Base-by-base conservation (phyloP, 2,888 invertebrate genomes). In the Habroteleia sp. region DNA sequence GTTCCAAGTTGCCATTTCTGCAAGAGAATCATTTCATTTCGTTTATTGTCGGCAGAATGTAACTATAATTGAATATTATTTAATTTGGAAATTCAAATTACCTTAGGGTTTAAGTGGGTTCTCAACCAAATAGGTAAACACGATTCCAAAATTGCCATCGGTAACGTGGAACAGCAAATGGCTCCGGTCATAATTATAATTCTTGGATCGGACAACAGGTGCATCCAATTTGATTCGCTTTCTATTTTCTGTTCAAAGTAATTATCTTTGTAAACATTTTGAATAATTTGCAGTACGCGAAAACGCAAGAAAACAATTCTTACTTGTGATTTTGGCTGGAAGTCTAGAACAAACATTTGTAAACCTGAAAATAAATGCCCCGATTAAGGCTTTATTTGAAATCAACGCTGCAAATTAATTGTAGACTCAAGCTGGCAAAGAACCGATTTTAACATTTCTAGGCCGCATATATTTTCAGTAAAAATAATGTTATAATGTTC, bases 121-220 rank as follows among this genome's bases (percentile, higher is more conserved):
- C 94, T 91, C 31, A 96, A 88, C 95, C 96, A 96, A 81, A 95
- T 92, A 0, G 96, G 96, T 8, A 96, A 89, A 72, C 95, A 95
- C 0, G 96, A 94, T 84, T 96, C 96, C 77, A 96, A 86, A 76
- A 95, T 92, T 0, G 96, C 94, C 93, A 96, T 94, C 0, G 95
- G 92, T 7, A 94, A 93, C 0, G 96, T 95, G 7, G 95, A 94
- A 20, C 94, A 89, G 89, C 94, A 94, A 76, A 96, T 94, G 1
- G 94, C 93, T 48, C 93, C 91, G 3, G 91, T 90, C 63, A 92
- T 91, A 41, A 92, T 90, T 23, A 93, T 80, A 13, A 94, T 92
- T 82, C 92, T 91, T 69, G 91, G 91, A 81, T 94, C 93, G 48
- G 90, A 90, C 1, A 94, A 83, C 10, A 94, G 86, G 2, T 89